Evolutionary conservation across 1,140 invertebrate genomes (phyloP).

Genomic region (Philaenus spumarius): DNA sequence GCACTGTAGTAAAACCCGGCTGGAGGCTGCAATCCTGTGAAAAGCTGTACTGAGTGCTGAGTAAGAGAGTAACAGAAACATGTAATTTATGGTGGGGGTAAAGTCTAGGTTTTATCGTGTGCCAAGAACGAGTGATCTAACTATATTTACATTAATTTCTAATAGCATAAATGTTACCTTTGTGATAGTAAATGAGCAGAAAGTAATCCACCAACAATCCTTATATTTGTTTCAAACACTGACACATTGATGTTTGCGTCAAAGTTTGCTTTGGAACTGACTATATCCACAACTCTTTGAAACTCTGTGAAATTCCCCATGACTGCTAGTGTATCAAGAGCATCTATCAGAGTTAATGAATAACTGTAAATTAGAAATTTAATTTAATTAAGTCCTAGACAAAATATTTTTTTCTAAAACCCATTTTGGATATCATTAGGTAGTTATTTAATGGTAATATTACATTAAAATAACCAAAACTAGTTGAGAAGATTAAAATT

Average conservation of each 20-base stretch:
- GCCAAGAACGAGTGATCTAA: too few relatives aligned
- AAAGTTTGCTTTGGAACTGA: conserved; percentile 78
- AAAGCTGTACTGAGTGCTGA: too few relatives aligned
- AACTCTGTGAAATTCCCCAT: conserved; percentile 97
- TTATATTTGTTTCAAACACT: conserved; percentile 99
- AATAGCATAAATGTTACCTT: conserved; percentile 44
- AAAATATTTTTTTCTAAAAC: neutral
- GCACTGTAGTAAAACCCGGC: too few relatives aligned
- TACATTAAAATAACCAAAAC: neutral
- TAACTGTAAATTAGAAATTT: conserved; percentile 60
- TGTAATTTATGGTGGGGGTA: too few relatives aligned
- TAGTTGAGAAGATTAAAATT: neutral
- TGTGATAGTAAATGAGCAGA: conserved; percentile 92
- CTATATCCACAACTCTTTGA: conserved; percentile 74
- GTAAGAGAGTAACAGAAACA: too few relatives aligned
- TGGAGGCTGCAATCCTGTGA: too few relatives aligned
- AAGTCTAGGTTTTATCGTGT: too few relatives aligned
- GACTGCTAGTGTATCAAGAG: conserved; percentile 89
- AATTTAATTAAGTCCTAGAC: too few relatives aligned
- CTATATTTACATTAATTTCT: too few relatives aligned
- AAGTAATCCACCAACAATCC: conserved; percentile 93
- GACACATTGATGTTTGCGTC: conserved; percentile 98
- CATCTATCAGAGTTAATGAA: conserved; percentile 95
- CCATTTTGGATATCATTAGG: neutral
- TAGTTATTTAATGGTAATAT: neutral